A percentile compares a stretch with the other conserved stretches of the same genome.
Evolutionary conservation across 2,888 invertebrate species (phyloP).

Genomic region (Schrankia costaestrigalis): DNA sequence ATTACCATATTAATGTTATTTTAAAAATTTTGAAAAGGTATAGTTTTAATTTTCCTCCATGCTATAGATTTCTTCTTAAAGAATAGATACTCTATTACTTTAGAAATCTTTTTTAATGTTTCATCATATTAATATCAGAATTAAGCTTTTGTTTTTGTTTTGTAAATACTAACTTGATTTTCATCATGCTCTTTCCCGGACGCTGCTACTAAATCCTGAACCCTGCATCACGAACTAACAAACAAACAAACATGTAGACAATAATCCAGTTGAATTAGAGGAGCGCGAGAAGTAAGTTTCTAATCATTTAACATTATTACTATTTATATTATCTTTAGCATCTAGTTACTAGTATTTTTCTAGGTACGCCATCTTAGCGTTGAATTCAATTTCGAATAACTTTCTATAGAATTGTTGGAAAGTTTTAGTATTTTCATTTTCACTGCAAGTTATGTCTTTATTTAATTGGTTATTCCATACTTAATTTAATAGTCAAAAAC

Average conservation of each 20-base stretch:
- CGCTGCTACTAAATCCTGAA: conserved; percentile 72
- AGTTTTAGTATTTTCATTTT: conserved; percentile 13
- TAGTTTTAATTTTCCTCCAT: too few species aligned
- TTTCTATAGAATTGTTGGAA: conserved; percentile 28
- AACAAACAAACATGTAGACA: conserved; percentile 80
- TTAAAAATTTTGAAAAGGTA: too few species aligned
- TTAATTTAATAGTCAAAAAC: too few species aligned
- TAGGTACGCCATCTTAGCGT: too few species aligned
- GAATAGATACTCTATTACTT: too few species aligned
- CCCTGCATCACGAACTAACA: conserved; percentile 65
- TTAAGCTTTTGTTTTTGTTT: conserved; percentile 8
- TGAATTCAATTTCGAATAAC: conserved; percentile 7
- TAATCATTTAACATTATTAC: background rate
- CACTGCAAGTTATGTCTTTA: too few species aligned
- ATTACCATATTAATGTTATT: too few species aligned
- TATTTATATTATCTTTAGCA: background rate
- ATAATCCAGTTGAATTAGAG: conserved; percentile 89
- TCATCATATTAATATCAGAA: too few species aligned
- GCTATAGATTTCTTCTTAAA: too few species aligned
- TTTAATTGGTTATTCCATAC: too few species aligned
- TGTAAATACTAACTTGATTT: conserved; percentile 24
- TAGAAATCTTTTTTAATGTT: too few species aligned
- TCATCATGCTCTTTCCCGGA: conserved; percentile 56
- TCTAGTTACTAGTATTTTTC: too few species aligned
- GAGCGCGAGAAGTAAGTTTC: conserved; percentile 92